Evolutionary conservation across 2,888 invertebrate species (phyloP), one percentile per base, ranked within the genome.

Genomic region (Dione juno): DNA sequence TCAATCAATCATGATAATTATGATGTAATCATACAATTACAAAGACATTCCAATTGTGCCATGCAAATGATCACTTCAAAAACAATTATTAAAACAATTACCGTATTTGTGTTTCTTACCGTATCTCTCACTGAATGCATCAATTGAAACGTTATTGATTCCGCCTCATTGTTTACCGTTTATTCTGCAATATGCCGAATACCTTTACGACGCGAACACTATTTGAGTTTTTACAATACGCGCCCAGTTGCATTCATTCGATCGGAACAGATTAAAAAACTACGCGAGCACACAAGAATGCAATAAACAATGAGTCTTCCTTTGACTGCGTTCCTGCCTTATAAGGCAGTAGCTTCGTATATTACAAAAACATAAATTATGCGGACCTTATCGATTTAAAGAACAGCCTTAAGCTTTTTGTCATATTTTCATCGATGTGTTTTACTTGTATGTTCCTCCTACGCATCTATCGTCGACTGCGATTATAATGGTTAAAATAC

Each of bases 321-420:
- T 72, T 73, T 72, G 71, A 65, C 69, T 74, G 71, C 65, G 59
- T 40, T 66, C 68, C 75, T 40, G 68, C 71, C 75, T 74, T 74
- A 75, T 67, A 71, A 63, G 64, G 69, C 61, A 50, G 59, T 59
- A 66, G 54, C 67, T 66, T 66, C 66, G 59, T 75, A 73, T 74
- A 65, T 73, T 50, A 69, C 52, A 59, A 63, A 69, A 67, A 67
- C 43, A 65, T 67, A 73, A 67, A 68, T 66, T 48, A 54, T 52
- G 21, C 57, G 59, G 57, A 66, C 14, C 59, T 59, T 53, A 70
- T 70, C 66, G 66, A 66, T 70, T 59, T 59, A 57, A 48, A 50
- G 40, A 59, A 50, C 59, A 41, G 58, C 50, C 52, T 68, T 63
- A 63, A 53, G 61, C 53, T 53, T 68, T 54, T 54, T 66, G 59